A percentile compares a stretch with the other conserved stretches of the same genome.
phyloP scores from a whole-genome alignment of 2,113 vertebrate genomes.

The Monarcha castaneiventris region DNA sequence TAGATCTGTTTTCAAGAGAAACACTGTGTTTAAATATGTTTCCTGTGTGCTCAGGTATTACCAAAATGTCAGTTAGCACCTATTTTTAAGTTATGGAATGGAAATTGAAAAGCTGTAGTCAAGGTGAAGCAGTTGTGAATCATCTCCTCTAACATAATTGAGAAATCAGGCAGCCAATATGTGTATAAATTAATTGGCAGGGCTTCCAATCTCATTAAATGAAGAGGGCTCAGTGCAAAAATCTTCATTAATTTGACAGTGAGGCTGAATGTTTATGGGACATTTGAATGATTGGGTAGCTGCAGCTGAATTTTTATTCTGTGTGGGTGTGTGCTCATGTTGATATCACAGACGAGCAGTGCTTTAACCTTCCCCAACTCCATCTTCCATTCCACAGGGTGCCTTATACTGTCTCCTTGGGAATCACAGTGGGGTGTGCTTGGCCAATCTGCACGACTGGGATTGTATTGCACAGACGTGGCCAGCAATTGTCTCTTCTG shows the following conservation, averaged over 20 bases:
- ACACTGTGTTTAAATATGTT: background rate
- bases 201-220: background rate
- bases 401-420: constrained; percentile 97
- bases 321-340: background rate
- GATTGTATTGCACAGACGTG: constrained; percentile 93
- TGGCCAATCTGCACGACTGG: constrained; percentile 96
- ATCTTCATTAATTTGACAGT: background rate
- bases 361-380: background rate
- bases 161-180: background rate
- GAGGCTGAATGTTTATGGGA: background rate
- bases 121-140: background rate
- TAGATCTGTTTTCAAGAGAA: background rate
- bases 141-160: background rate
- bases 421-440: constrained; percentile 88
- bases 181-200: background rate
- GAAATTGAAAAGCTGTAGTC: background rate
- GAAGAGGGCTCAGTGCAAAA: background rate
- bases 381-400: constrained; percentile 73
- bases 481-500: constrained; percentile 91
- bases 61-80: background rate
- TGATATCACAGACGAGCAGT: accelerated
- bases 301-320: background rate
- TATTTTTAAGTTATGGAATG: background rate
- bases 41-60: background rate
- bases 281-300: background rate